These are phyloP conservation scores for Alosa sapidissima DNA, from an alignment of 2,797 vertebrate genomes.

Conservation along the genomic window DNA sequence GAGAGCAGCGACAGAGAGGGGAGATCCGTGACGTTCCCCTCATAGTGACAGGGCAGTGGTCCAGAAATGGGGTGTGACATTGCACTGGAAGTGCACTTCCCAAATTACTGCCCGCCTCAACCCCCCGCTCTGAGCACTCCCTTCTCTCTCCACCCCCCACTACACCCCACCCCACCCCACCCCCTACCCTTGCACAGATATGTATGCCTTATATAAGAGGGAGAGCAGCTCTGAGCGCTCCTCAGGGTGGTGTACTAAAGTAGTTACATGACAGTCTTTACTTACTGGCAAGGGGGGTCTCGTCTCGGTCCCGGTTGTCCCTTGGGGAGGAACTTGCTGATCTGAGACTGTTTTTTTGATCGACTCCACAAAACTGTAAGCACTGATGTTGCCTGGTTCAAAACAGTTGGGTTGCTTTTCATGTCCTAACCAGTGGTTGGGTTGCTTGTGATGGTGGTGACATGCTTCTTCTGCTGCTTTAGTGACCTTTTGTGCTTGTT, in stretches of 20 bases:
- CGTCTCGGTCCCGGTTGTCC: not conserved
- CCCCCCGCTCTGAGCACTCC: not conserved
- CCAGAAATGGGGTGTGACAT: constrained; percentile 36
- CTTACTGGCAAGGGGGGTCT: constrained; percentile 1
- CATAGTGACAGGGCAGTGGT: constrained; percentile 27
- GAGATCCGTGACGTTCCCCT: constrained; percentile 25
- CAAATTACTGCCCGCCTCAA: constrained; percentile 41
- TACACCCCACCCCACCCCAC: not conserved
- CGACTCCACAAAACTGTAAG: constrained; percentile 2
- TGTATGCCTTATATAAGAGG: constrained; percentile 36
- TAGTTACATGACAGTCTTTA: constrained; percentile 21
- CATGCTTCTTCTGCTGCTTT: not conserved
- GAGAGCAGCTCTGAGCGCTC: not conserved
- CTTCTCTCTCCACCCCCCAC: not conserved
- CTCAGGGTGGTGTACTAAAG: constrained; percentile 30
- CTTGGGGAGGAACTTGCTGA: not conserved
- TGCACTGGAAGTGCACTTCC: constrained; percentile 47
- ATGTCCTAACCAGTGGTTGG: not conserved
- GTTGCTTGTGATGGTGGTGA: not conserved
- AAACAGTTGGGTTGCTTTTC: not conserved
- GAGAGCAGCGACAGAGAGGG: not conserved
- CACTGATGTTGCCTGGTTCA: constrained; percentile 1
- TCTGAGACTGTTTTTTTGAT: not conserved
- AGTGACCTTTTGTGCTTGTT: not conserved
- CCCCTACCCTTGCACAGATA: constrained; percentile 30